Evolutionary conservation across 2,888 invertebrate species (phyloP).

Genomic region (Luperina testacea): DNA sequence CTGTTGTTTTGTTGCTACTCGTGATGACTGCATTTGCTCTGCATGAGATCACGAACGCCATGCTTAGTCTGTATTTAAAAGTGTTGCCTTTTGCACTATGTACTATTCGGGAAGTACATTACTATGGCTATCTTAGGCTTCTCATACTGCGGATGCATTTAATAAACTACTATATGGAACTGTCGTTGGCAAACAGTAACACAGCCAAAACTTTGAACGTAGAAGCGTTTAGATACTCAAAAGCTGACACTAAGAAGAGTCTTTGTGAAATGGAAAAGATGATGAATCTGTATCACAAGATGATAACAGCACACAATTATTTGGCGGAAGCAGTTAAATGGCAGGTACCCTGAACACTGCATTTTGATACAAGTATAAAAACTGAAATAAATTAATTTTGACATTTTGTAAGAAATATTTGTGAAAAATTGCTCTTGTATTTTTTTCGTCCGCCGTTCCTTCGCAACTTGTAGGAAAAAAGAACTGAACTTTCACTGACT

Average conservation of each 20-base stretch:
- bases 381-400: not conserved
- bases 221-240: conserved; percentile 65
- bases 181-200: conserved; percentile 66
- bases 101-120: conserved; percentile 72
- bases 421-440: not conserved
- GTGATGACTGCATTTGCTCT: not conserved
- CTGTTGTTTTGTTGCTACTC: conserved; percentile 10
- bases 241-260: conserved; percentile 56
- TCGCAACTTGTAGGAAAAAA: no score
- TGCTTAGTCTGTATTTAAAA: conserved; percentile 3
- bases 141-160: conserved; percentile 74
- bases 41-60: not conserved
- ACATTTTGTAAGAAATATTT: not conserved
- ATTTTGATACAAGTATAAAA: not conserved
- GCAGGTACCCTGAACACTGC: conserved; percentile 69
- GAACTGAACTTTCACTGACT: no score
- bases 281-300: conserved; percentile 77
- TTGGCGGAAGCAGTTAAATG: conserved; percentile 80
- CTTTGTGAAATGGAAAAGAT: conserved; percentile 74
- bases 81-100: conserved; percentile 61
- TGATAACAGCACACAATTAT: conserved; percentile 74
- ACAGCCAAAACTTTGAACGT: conserved; percentile 57
- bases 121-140: conserved; percentile 76
- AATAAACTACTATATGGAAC: conserved; percentile 77
- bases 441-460: not conserved